Base-by-base conservation (phyloP, 2,888 invertebrate species). In the Heteropelma amictum region DNA sequence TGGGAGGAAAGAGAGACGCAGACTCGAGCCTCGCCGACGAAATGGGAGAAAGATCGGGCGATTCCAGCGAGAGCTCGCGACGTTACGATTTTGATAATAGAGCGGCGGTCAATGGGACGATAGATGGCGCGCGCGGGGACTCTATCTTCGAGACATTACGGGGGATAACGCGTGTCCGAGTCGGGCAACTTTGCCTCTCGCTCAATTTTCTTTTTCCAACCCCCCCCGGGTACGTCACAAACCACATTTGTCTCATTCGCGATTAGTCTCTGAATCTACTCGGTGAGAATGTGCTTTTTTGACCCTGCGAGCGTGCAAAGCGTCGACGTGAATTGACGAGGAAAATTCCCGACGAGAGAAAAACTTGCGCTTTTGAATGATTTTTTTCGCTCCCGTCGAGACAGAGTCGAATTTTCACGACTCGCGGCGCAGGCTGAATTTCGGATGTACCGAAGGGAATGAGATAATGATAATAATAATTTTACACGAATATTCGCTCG, bases 81-180 rank as follows among this genome's bases (percentile, higher is more conserved):
- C 80, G 81, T 83, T 85, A 84, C 84, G 83, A 83, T 81, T 81
- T 83, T 80, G 86, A 86, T 85, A 87, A 87, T 85, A 83, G 85
- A 86, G 85, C 83, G 80, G 83, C 82, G 85, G 86, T 85, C 86
- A 85, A 85, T 85, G 83, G 83, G 80, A 80, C 82, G 84, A 85
- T 85, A 82, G 85, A 84, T 84, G 82, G 83, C 78, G 77, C 53
- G 33, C 23, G 51, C 77, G n/a, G n/a, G n/a, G n/a, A n/a, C n/a
- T n/a, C n/a, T n/a, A n/a, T n/a, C 79, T 73, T 68, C 79, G 77
- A 80, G 79, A 81, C 79, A 79, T 74, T 72, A 78, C 77, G 61
- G 78, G 51, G 60, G 77, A 83, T 75, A 80, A 77, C 76, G 79
- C 69, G 79, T 79, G 77, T 80, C 78, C 77, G 72, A 79, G 81